A percentile compares a stretch with the other conserved stretches of the same genome.
Evolutionary conservation across 2,797 vertebrate genomes (phyloP).

Genomic region (Tokudaia muenninki): DNA sequence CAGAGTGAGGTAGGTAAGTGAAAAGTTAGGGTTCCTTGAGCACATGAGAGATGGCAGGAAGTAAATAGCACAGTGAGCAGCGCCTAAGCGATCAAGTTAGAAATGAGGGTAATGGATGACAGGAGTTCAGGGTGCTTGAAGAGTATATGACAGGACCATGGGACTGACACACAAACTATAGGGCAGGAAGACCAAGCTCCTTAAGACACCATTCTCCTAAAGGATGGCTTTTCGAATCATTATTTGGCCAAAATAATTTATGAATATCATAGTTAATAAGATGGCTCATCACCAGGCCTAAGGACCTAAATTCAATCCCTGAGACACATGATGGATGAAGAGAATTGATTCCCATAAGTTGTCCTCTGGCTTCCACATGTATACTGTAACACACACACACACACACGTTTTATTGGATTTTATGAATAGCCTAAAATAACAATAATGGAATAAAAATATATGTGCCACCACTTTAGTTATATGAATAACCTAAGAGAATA

Average conservation of each 20-base stretch:
- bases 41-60: background rate
- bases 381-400: background rate
- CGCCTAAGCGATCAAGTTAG: background rate
- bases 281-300: too few species aligned
- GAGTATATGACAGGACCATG: background rate
- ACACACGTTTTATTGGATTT: background rate
- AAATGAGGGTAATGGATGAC: background rate
- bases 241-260: conserved; percentile 43
- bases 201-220: background rate
- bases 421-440: background rate
- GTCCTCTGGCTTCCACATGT: background rate
- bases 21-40: background rate
- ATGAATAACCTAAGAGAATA: conserved; percentile 45
- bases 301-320: too few species aligned
- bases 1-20: background rate
- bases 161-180: background rate
- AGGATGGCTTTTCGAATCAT: conserved; percentile 21
- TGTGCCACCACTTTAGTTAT: background rate
- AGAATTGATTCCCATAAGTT: background rate
- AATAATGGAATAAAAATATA: background rate
- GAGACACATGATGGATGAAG: background rate
- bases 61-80: background rate
- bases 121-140: background rate
- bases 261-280: background rate
- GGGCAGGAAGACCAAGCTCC: background rate